Evolutionary conservation across 2,888 invertebrate species (phyloP), one percentile per base, ranked within the genome.

Genomic region (Sialis fuliginosa): DNA sequence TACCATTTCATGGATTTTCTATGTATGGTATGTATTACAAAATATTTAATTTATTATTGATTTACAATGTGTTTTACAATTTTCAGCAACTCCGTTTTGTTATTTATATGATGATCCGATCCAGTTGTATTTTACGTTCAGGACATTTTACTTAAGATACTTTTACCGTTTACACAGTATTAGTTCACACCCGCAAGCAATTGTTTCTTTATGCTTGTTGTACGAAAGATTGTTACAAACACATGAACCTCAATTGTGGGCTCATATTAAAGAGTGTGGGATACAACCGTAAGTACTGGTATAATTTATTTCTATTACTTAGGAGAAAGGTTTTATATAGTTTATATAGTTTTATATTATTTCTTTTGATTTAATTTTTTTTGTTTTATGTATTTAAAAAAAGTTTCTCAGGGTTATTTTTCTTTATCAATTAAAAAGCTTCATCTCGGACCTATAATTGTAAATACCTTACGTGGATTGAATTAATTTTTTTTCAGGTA

Each of bases 1-100:
- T 96, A 54, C 95, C 95, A 1, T 95, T 93, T 64, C 93, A 96
- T 62, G 95, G 95, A 1, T 93, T 96, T 64, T 86, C 93, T 13
- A 95, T 96, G 95, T 93, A 92, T 63, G 90, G 91, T 91, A 71
- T 65, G 75, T 45, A 34, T 10, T n/a, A 22, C 6, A 42, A 13
- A 8, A 30, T 6, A 44, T n/a, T 13, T 3, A 42, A 30, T 22
- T 22, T 22, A 22, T 22, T 22, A 22, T 22, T 22, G 4, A 22
- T 22, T 22, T 22, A 22, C 22, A 4, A 22, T 22, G 4, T 22
- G 22, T 22, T 22, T 22, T 22, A 22, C 22, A 22, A 22, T 22
- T 8, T 70, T 37, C 66, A 92, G 95, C 92, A 42, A 89, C 92
- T 0, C 95, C 95, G 1, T 84, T 96, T 59, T 95, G 95, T 62